Evolutionary conservation across 2,888 invertebrate genomes (phyloP).

Genomic region (Leptopterna dolabrata): DNA sequence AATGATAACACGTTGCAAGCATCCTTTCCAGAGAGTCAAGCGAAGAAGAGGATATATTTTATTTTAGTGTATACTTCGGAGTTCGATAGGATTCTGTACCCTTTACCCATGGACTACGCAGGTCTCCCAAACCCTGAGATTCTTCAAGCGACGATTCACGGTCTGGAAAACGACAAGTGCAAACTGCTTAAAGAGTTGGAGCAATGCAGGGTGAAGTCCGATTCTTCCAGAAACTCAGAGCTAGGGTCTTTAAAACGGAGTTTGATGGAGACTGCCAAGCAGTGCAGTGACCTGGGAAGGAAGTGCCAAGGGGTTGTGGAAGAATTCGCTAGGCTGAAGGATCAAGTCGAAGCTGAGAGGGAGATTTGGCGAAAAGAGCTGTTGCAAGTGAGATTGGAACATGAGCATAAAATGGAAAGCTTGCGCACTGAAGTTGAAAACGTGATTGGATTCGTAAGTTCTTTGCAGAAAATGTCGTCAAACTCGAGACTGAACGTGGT

Average conservation of each 20-base stretch:
- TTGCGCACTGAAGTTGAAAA: neutral
- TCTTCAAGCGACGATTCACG: constrained; percentile 69
- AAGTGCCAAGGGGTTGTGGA: neutral
- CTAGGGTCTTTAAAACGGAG: neutral
- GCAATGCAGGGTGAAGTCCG: neutral
- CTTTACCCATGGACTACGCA: constrained; percentile 70
- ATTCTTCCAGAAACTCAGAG: neutral
- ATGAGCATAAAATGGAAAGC: neutral
- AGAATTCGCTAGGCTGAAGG: constrained; percentile 12
- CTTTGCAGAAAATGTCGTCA: neutral
- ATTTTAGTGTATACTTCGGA: constrained; percentile 71
- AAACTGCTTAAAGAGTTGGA: constrained; percentile 63
- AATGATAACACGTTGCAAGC: constrained; percentile 52
- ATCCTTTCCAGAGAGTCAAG: neutral
- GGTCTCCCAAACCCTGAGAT: constrained; percentile 70
- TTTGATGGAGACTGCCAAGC: constrained; percentile 9
- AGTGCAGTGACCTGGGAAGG: neutral
- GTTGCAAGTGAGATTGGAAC: neutral
- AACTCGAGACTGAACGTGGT: neutral
- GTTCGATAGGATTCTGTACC: constrained; percentile 72
- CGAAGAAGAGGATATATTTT: constrained; percentile 69
- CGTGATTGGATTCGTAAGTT: neutral
- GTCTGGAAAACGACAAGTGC: constrained; percentile 68
- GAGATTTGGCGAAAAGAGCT: constrained; percentile 24
- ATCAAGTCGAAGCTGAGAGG: neutral